phyloP scores from a whole-genome alignment of 2,113 vertebrate species.

The Hippocampus barbouri region DNA sequence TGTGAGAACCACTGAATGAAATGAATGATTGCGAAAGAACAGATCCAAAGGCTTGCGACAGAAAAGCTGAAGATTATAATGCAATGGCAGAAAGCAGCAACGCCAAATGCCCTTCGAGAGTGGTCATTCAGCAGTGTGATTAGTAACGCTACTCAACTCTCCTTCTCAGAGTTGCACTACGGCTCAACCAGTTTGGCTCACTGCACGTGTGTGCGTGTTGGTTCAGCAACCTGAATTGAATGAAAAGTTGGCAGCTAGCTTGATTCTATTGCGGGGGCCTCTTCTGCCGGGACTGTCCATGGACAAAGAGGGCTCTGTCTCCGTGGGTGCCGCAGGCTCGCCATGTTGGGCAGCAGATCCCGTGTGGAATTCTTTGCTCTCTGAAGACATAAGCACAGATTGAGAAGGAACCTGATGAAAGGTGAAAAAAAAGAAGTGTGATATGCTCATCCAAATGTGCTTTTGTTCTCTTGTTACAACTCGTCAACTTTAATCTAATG shows the following conservation, averaged over 20 bases:
- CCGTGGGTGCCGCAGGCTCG: slow-evolving; percentile 14
- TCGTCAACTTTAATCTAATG: too few relatives aligned
- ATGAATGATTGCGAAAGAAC: slow-evolving; percentile 1
- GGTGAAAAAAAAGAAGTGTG: slow-evolving; percentile 1
- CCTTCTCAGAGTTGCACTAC: slow-evolving; percentile 44
- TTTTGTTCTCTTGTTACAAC: not conserved
- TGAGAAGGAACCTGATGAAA: not conserved
- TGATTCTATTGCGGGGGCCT: slow-evolving; percentile 83
- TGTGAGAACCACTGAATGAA: slow-evolving; percentile 11
- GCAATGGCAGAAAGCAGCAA: slow-evolving; percentile 1
- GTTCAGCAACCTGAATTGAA: slow-evolving; percentile 78
- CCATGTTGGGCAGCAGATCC: not conserved
- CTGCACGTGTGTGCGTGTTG: not conserved
- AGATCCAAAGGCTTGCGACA: slow-evolving; percentile 1
- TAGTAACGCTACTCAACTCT: slow-evolving; percentile 47
- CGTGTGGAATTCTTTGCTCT: slow-evolving; percentile 4
- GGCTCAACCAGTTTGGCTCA: slow-evolving; percentile 13
- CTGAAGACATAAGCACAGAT: slow-evolving; percentile 38
- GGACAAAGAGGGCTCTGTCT: slow-evolving; percentile 17
- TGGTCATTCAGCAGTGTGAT: slow-evolving; percentile 6
- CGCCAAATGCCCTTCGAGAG: slow-evolving; percentile 6
- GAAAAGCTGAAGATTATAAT: slow-evolving; percentile 3
- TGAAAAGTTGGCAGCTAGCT: slow-evolving; percentile 94
- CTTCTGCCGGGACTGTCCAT: slow-evolving; percentile 84
- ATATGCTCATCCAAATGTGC: slow-evolving; percentile 3